Evolutionary conservation across 2,888 invertebrate species (phyloP).

Genomic region (Oscheius myriophilus): DNA sequence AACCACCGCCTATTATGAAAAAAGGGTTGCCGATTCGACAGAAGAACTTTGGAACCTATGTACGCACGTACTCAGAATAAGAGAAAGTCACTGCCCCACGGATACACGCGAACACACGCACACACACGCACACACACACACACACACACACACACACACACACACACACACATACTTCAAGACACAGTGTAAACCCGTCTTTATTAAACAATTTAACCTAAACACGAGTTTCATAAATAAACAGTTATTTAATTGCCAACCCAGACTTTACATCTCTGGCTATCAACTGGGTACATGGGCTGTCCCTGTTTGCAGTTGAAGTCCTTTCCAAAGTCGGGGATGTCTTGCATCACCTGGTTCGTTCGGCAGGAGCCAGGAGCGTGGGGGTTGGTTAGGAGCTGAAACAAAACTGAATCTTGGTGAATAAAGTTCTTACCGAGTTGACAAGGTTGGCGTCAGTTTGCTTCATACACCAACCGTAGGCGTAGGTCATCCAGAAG

Average conservation of each 20-base stretch:
- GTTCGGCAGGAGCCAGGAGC: constrained; percentile 61
- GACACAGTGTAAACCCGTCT: no score
- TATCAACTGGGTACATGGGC: constrained; percentile 54
- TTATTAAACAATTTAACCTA: no score
- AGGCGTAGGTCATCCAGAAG: constrained; percentile 68
- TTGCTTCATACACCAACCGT: constrained; percentile 64
- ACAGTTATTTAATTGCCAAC: constrained; percentile 45
- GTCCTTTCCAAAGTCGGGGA: constrained; percentile 62
- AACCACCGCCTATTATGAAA: no score
- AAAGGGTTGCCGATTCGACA: no score
- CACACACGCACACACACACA: no score
- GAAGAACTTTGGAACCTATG: no score
- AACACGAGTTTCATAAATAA: background rate
- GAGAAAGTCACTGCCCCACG: no score
- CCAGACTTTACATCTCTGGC: constrained; percentile 64
- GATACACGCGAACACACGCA: no score
- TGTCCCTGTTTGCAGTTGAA: constrained; percentile 55
- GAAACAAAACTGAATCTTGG: background rate
- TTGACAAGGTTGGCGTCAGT: constrained; percentile 45
- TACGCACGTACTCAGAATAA: no score
- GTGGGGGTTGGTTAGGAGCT: constrained; percentile 63
- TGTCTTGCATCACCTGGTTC: constrained; percentile 65
- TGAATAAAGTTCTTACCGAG: background rate
- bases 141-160: no score
- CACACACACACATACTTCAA: no score